Evolutionary conservation across 2,888 invertebrate species (phyloP).

Genomic region (Drosophila incognita): DNA sequence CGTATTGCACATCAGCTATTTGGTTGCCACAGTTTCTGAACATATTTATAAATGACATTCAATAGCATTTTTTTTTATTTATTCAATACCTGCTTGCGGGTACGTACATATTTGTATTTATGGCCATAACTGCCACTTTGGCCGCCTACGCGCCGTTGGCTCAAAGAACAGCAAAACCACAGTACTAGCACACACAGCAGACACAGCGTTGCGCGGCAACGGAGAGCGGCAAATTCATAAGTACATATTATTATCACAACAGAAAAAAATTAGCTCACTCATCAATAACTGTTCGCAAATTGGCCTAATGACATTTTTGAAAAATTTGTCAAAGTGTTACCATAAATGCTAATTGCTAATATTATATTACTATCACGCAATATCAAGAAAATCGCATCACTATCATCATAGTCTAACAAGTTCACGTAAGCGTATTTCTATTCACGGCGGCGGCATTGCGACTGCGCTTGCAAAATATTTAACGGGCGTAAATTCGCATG

Average conservation of each 20-base stretch:
- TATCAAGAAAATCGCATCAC: slow-evolving; percentile 26
- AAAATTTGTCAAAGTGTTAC: slow-evolving; percentile 2
- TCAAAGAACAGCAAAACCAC: slow-evolving; percentile 53
- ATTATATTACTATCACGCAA: slow-evolving; percentile 37
- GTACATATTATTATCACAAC: slow-evolving; percentile 17
- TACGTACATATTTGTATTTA: slow-evolving; percentile 76
- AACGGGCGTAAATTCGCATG: slow-evolving; percentile 55
- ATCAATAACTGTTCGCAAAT: slow-evolving; percentile 21
- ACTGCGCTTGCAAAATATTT: slow-evolving; percentile 57
- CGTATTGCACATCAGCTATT: slow-evolving; percentile 68
- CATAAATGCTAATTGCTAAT: slow-evolving; percentile 2
- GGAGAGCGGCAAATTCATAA: slow-evolving; percentile 22
- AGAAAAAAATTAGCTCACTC: slow-evolving; percentile 24
- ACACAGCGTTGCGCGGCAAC: slow-evolving; percentile 12
- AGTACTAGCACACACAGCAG: slow-evolving; percentile 23
- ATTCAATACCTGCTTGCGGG: slow-evolving; percentile 73
- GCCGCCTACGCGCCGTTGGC: slow-evolving; percentile 63
- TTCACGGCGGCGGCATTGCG: slow-evolving; percentile 61
- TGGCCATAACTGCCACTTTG: slow-evolving; percentile 78
- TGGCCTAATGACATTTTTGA: slow-evolving; percentile 8
- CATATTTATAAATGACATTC: slow-evolving; percentile 67
- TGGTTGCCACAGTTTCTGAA: slow-evolving; percentile 50
- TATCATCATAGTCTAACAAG: slow-evolving; percentile 9
- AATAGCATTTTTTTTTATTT: slow-evolving; percentile 58
- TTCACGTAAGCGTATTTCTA: slow-evolving; percentile 21